Percentiles rank a stretch among this genome's conserved stretches.
Evolutionary conservation across 2,888 invertebrate species (phyloP).

Genomic region (Agrochola circellaris): DNA sequence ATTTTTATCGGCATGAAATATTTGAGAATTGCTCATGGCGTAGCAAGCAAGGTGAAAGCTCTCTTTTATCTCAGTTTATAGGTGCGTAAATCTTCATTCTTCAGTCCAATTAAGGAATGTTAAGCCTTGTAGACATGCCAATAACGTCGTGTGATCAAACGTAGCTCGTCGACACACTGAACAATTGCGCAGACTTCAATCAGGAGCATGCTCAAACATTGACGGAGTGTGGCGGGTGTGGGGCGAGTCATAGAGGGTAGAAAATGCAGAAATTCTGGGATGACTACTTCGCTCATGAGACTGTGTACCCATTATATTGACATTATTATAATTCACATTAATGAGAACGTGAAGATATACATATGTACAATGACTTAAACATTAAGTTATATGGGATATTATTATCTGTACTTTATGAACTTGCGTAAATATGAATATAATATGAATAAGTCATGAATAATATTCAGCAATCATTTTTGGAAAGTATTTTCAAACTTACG

Average conservation of each 20-base stretch:
- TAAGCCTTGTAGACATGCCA: constrained; percentile 51
- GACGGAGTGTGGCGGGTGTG: constrained; percentile 48
- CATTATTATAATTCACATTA: too few relatives aligned
- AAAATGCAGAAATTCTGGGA: neutral
- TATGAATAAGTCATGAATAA: too few relatives aligned
- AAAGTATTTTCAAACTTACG: neutral
- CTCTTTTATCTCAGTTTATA: neutral
- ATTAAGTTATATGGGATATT: neutral
- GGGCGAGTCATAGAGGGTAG: constrained; percentile 44
- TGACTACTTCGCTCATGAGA: neutral
- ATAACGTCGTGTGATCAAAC: constrained; percentile 58
- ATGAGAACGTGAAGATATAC: too few relatives aligned
- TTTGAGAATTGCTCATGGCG: too few relatives aligned
- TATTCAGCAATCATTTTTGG: neutral
- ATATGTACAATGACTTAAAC: neutral
- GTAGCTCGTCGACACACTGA: constrained; percentile 34
- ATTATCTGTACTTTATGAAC: too few relatives aligned
- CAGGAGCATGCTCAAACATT: constrained; percentile 71
- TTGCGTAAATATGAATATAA: too few relatives aligned
- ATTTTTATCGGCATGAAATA: too few relatives aligned
- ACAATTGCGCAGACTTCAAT: constrained; percentile 69
- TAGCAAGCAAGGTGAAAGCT: too few relatives aligned
- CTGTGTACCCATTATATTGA: neutral
- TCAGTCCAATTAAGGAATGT: constrained; percentile 38
- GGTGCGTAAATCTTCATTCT: neutral